These are phyloP conservation scores for Channallabes apus DNA, from an alignment of 2,797 vertebrate genomes.

Conservation along the genomic window DNA sequence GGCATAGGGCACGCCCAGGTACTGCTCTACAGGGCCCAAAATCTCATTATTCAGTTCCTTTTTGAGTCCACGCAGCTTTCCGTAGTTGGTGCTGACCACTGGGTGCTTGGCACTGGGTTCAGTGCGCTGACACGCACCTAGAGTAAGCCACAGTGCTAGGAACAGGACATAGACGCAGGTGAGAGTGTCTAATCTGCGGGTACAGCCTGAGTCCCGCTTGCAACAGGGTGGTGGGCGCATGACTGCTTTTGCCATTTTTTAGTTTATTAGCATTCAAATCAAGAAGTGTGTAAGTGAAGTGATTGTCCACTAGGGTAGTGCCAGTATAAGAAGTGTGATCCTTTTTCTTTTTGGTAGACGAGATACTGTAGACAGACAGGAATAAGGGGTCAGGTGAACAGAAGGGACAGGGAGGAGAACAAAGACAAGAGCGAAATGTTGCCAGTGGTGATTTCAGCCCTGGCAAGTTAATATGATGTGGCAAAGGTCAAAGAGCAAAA, in stretches of 20 bases:
- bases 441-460: conserved; percentile 59
- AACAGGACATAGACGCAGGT: conserved; percentile 67
- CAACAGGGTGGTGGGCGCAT: conserved; percentile 60
- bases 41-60: conserved; percentile 93
- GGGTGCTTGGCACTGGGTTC: conserved; percentile 80
- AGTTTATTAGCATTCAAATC: conserved; percentile 46
- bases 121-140: conserved; percentile 71
- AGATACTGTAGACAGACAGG: conserved; percentile 19
- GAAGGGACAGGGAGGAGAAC: conserved; percentile 26
- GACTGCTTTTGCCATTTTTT: conserved; percentile 49
- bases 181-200: conserved; percentile 51
- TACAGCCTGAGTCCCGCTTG: conserved; percentile 56
- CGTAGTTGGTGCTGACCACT: conserved; percentile 87
- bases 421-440: conserved; percentile 6
- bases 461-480: conserved; percentile 43
- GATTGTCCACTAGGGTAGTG: not conserved
- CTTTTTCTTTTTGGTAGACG: not conserved
- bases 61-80: conserved; percentile 84
- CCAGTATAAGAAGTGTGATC: not conserved
- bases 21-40: conserved; percentile 88
- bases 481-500: conserved; percentile 56
- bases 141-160: conserved; percentile 67
- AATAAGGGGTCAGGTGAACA: conserved; percentile 13
- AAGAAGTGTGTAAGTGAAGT: not conserved
- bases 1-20: conserved; percentile 88